phyloP scores from a whole-genome alignment of 2,888 invertebrate genomes.

The Heliconius ethilla region DNA sequence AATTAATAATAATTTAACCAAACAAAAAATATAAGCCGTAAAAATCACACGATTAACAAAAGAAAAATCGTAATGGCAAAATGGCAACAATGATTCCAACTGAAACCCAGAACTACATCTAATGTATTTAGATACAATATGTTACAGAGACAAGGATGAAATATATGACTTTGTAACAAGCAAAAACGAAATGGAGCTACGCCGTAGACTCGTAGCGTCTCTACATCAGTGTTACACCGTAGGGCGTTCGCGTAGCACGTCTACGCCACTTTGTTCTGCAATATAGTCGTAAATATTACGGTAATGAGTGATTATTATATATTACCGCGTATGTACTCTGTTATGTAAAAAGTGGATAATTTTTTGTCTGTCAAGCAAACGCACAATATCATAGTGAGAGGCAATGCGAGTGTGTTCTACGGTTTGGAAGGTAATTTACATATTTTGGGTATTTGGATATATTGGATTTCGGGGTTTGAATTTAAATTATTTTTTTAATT shows the following conservation, averaged over 20 bases:
- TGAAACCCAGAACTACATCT: constrained; percentile 66
- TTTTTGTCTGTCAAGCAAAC: constrained; percentile 71
- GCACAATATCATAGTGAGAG: constrained; percentile 80
- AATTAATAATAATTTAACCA: too few relatives aligned
- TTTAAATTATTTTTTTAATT: neutral
- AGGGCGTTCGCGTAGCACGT: constrained; percentile 65
- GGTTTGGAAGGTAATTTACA: constrained; percentile 68
- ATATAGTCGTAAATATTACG: constrained; percentile 49
- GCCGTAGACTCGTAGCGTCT: constrained; percentile 56
- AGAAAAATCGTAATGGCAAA: constrained; percentile 57
- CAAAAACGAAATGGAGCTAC: constrained; percentile 48
- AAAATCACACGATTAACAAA: constrained; percentile 47
- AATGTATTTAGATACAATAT: constrained; percentile 63
- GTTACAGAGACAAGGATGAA: constrained; percentile 53
- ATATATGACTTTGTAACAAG: constrained; percentile 44
- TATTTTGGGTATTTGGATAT: neutral
- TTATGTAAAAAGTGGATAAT: constrained; percentile 80
- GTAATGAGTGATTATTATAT: constrained; percentile 56
- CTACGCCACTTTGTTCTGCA: constrained; percentile 53
- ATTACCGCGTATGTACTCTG: constrained; percentile 58
- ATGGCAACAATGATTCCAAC: constrained; percentile 70
- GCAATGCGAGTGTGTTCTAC: constrained; percentile 70
- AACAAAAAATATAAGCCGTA: constrained; percentile 15
- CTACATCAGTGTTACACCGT: constrained; percentile 69
- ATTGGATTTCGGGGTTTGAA: neutral